Evolutionary conservation across 2,113 vertebrate genomes (phyloP).

Genomic region (Nipponia nippon): DNA sequence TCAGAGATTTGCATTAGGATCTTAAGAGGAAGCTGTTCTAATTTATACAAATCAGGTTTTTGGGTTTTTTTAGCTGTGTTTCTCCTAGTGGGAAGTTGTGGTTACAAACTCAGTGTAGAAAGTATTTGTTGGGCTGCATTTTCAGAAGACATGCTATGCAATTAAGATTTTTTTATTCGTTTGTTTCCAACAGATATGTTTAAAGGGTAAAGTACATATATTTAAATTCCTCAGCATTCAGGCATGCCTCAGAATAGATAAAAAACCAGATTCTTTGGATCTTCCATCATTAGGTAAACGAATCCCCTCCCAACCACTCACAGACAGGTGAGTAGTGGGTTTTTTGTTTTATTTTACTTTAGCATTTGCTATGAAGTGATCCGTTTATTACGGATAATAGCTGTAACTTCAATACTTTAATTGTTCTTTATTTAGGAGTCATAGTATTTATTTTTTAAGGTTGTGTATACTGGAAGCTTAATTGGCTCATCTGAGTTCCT

Average conservation of each 20-base stretch:
- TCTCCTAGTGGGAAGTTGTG: neutral
- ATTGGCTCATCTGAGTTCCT: neutral
- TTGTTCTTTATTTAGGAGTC: neutral
- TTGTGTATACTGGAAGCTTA: neutral
- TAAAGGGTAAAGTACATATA: slow-evolving; percentile 98
- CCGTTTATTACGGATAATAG: neutral
- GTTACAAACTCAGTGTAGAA: neutral
- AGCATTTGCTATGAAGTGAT: neutral
- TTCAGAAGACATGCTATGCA: neutral
- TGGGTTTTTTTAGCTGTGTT: neutral
- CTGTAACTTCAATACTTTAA: neutral
- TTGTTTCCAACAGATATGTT: slow-evolving; percentile 86
- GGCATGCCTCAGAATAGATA: slow-evolving; percentile 90
- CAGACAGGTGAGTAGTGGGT: slow-evolving; percentile 81
- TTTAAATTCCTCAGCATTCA: slow-evolving; percentile 98
- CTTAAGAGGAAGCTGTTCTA: neutral
- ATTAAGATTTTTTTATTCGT: neutral
- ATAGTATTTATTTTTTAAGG: neutral
- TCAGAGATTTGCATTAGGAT: neutral
- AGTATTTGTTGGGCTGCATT: neutral
- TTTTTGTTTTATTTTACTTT: neutral
- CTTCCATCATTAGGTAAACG: slow-evolving; percentile 89
- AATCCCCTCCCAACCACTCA: slow-evolving; percentile 89
- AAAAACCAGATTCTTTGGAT: slow-evolving; percentile 96
- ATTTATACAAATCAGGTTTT: neutral